phyloP scores from a whole-genome alignment of 2,888 invertebrate species.

The Parochlus steinenii region DNA sequence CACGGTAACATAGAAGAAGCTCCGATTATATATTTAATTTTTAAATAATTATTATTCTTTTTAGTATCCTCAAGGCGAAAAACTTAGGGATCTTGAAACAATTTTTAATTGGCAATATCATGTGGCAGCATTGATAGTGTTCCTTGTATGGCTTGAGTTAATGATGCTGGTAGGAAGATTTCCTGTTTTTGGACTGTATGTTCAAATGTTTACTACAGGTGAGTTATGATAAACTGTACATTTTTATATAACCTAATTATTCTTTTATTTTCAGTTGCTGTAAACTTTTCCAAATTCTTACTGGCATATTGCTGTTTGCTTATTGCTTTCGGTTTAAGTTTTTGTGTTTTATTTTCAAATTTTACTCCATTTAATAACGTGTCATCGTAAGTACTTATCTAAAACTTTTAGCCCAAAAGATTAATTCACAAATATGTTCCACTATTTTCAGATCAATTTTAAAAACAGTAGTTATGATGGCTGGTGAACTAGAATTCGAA shows the following conservation, averaged over 20 bases:
- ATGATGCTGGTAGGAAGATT: conserved; percentile 77
- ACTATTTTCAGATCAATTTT: conserved; percentile 31
- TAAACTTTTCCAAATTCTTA: conserved; percentile 68
- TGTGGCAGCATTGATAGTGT: conserved; percentile 59
- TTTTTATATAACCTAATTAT: background rate
- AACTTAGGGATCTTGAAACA: conserved; percentile 18
- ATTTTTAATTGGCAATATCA: conserved; percentile 58
- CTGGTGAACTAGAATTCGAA: conserved; percentile 71
- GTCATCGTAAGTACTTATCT: conserved; percentile 20
- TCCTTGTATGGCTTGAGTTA: conserved; percentile 65
- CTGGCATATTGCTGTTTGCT: conserved; percentile 65
- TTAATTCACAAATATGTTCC: background rate
- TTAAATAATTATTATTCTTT: background rate
- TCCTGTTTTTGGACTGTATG: conserved; percentile 70
- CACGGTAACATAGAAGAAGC: conserved; percentile 31
- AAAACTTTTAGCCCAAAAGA: background rate
- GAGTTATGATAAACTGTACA: conserved; percentile 6
- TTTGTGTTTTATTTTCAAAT: conserved; percentile 65
- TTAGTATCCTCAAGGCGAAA: conserved; percentile 8
- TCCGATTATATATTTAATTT: background rate
- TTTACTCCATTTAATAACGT: conserved; percentile 53
- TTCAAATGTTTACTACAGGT: conserved; percentile 76
- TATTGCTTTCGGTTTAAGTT: conserved; percentile 63
- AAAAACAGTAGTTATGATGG: conserved; percentile 79
- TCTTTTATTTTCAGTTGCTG: conserved; percentile 38